Percentiles rank a stretch among this genome's conserved stretches.
Evolutionary conservation across 1,140 invertebrate genomes (phyloP).

Genomic region (Chymomyza costata): DNA sequence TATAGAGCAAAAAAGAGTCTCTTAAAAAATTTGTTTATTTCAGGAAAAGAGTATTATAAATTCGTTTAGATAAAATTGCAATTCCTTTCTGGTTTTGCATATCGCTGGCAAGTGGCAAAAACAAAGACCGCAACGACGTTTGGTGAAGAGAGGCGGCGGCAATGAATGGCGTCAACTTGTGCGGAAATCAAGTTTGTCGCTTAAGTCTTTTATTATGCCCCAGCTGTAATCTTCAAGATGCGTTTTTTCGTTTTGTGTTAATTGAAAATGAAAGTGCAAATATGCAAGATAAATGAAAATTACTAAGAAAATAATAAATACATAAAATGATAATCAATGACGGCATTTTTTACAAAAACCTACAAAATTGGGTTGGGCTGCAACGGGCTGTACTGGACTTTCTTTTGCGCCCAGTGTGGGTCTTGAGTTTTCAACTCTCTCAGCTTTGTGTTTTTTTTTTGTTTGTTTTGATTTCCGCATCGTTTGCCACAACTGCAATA

Average conservation of each 20-base stretch:
- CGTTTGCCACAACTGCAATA: slow-evolving; percentile 25
- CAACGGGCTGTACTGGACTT: slow-evolving; percentile 32
- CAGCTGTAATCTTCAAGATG: too few species aligned
- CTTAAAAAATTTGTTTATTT: too few species aligned
- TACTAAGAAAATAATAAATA: slow-evolving; percentile 35
- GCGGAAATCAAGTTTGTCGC: slow-evolving; percentile 44
- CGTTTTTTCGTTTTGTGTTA: too few species aligned
- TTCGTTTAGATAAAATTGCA: too few species aligned
- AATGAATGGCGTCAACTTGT: too few species aligned
- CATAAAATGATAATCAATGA: slow-evolving; percentile 55
- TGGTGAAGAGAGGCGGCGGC: too few species aligned
- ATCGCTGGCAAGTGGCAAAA: slow-evolving; percentile 1
- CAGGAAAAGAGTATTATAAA: too few species aligned
- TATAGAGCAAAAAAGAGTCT: too few species aligned
- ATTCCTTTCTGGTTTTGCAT: slow-evolving; percentile 11
- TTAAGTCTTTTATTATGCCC: slow-evolving; percentile 46
- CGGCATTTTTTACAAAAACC: too few species aligned
- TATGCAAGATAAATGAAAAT: slow-evolving; percentile 21
- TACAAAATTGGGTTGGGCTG: too few species aligned
- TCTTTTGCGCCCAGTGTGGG: slow-evolving; percentile 8
- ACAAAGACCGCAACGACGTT: too few species aligned
- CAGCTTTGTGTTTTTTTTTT: background rate
- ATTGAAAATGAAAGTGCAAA: slow-evolving; percentile 72
- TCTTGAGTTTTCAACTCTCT: background rate
- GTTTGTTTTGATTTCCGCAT: slow-evolving; percentile 57